phyloP scores from a whole-genome alignment of 2,888 invertebrate species.

The Pseudanteris insignis region DNA sequence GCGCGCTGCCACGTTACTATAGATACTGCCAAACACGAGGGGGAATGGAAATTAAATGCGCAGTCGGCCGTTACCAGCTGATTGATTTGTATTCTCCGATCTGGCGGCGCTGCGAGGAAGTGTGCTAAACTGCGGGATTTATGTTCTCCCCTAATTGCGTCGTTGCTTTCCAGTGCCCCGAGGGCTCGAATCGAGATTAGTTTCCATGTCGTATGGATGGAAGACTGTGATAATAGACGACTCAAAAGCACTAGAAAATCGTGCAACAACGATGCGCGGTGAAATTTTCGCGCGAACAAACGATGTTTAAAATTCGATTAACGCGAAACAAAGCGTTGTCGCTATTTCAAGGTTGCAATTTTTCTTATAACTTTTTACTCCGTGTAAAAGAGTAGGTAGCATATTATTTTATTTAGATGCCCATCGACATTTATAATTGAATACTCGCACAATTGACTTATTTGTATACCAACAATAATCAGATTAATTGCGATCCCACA shows the following conservation, averaged over 20 bases:
- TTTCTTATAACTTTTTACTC: too few species aligned
- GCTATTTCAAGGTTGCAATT: too few species aligned
- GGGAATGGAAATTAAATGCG: conserved; percentile 65
- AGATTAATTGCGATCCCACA: conserved; percentile 24
- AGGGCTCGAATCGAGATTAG: conserved; percentile 49
- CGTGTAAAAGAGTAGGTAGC: too few species aligned
- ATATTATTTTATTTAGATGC: too few species aligned
- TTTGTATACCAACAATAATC: conserved; percentile 6
- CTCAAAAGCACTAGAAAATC: conserved; percentile 42
- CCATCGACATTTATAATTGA: too few species aligned
- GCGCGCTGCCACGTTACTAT: conserved; percentile 43
- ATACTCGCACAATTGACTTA: conserved; percentile 9
- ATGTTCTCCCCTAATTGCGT: conserved; percentile 65
- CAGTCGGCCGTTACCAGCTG: conserved; percentile 62
- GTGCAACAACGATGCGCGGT: conserved; percentile 28
- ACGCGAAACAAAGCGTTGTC: too few species aligned
- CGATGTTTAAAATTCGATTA: too few species aligned
- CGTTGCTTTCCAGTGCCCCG: conserved; percentile 51
- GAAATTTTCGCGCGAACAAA: too few species aligned
- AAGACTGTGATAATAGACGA: conserved; percentile 47
- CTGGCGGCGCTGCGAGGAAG: conserved; percentile 57
- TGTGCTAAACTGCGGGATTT: conserved; percentile 64
- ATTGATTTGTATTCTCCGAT: conserved; percentile 66
- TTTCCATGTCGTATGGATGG: conserved; percentile 48
- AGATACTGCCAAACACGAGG: conserved; percentile 46